Evolutionary conservation across 2,797 vertebrate genomes (phyloP).

Genomic region (Pitangus sulphuratus): DNA sequence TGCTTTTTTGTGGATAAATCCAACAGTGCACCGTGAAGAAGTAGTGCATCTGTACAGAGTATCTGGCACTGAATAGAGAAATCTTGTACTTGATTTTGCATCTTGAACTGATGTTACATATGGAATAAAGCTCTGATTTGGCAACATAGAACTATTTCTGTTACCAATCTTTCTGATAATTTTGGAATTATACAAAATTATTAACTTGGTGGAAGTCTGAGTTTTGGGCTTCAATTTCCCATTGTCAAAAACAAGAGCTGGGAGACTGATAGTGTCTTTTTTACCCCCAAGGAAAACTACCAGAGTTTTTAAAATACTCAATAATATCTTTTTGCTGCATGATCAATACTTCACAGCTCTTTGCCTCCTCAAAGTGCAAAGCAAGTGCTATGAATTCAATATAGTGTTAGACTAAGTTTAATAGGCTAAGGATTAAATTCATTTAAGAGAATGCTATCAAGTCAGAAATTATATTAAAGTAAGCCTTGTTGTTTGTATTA

Average conservation of each 20-base stretch:
- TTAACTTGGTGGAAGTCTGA: not conserved
- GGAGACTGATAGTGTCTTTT: not conserved
- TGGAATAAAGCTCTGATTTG: not conserved
- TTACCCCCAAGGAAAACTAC: not conserved
- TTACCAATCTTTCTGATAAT: not conserved
- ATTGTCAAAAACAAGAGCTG: not conserved
- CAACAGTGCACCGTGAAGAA: not conserved
- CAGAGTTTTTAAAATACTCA: not conserved
- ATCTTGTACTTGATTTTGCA: not conserved
- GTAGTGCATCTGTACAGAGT: not conserved
- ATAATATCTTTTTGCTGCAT: not conserved
- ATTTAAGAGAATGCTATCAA: not conserved
- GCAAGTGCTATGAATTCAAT: not conserved
- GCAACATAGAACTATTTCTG: not conserved
- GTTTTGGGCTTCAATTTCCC: not conserved
- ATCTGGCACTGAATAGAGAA: not conserved
- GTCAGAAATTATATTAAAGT: conserved; percentile 3
- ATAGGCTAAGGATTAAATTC: not conserved
- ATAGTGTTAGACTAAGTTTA: not conserved
- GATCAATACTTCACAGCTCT: conserved; percentile 23
- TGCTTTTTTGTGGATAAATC: not conserved
- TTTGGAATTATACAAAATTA: not conserved
- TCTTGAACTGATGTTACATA: not conserved
- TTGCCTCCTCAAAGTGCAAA: not conserved
- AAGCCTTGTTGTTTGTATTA: not conserved